Base-by-base conservation (phyloP, 2,797 vertebrate species). In the Cheirogaleus major region DNA sequence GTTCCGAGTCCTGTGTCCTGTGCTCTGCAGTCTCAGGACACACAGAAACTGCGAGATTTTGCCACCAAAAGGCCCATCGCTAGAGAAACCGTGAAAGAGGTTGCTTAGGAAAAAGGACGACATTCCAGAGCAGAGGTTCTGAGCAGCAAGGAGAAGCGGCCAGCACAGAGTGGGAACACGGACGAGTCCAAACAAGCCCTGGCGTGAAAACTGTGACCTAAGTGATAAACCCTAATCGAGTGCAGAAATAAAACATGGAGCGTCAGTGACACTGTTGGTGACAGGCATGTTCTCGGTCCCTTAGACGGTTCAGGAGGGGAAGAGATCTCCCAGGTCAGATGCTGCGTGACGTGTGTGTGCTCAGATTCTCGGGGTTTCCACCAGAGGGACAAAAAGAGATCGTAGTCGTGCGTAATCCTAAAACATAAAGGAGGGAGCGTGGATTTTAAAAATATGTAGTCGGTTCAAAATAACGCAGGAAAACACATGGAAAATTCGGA, bases 1-100 rank as follows among this genome's bases (percentile, higher is more conserved):
- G 2, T 7, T 1, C 35, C 0, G 2, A 48, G 22, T 30, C 41
- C 0, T 12, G 0, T 12, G 0, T 22, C 52, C 69, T 11, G 1
- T 9, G 38, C 9, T 5, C 67, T 0, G 8, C n/a, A 4, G 22
- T 10, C 45, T 41, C 22, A 22, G 23, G 15, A 4, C 7, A 15
- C 5, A 45, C 27, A 76, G 41, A 25, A 18, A 22, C 50, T 1
- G 3, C 17, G 1, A 1, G 32, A 9, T 30, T 52, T 22, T 67
- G 3, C 79, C 81, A 15, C 59, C 41, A 1, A 4, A 50, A 73
- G 41, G 25, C 5, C 13, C 45, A 11, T 14, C 32, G 2, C 55
- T 3, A 2, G 7, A 41, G 52, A 50, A 41, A 15, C 17, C 0
- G 0, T 1, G 22, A 3, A 22, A 25, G 35, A 7, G 4, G 4